A percentile compares a stretch with the other conserved stretches of the same genome.
These are phyloP conservation scores for Pygmarrhopalites habei DNA, from an alignment of 1,140 invertebrate genomes.

Conservation along the genomic window DNA sequence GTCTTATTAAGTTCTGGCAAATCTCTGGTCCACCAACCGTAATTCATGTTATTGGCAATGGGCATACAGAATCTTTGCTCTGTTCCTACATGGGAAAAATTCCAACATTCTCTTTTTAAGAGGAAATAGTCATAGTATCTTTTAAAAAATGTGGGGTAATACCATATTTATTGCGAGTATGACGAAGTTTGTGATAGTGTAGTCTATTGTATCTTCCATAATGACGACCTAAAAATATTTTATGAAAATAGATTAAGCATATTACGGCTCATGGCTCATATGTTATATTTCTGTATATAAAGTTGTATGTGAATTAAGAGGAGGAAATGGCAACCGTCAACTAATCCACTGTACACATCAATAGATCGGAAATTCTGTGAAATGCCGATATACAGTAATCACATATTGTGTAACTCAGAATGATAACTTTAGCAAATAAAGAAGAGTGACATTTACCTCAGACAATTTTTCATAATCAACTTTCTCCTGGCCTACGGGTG, in stretches of 20 bases:
- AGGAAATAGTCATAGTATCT: not conserved
- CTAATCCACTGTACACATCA: constrained; percentile 32
- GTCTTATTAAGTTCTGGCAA: constrained; percentile 15
- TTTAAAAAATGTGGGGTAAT: too few relatives aligned
- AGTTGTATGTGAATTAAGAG: too few relatives aligned
- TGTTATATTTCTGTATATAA: too few relatives aligned
- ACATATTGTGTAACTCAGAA: too few relatives aligned
- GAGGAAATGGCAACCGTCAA: constrained; percentile 32
- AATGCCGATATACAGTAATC: too few relatives aligned
- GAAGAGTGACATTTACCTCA: too few relatives aligned
- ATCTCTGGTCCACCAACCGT: constrained; percentile 35
- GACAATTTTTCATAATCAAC: constrained; percentile 24
- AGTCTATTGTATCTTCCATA: constrained; percentile 29
- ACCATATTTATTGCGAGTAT: constrained; percentile 27
- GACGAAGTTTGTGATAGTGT: constrained; percentile 22
- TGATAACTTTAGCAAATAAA: too few relatives aligned
- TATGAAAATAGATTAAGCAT: too few relatives aligned
- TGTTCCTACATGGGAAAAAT: too few relatives aligned
- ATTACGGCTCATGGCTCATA: too few relatives aligned
- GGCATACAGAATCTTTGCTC: constrained; percentile 30
- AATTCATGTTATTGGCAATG: constrained; percentile 22
- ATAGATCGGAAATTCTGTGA: constrained; percentile 31
- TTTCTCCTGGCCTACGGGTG: constrained; percentile 1
- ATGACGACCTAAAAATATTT: too few relatives aligned
- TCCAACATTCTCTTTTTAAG: not conserved